These are phyloP conservation scores for Pheosia gnoma DNA, from an alignment of 2,888 invertebrate species.

Conservation along the genomic window DNA sequence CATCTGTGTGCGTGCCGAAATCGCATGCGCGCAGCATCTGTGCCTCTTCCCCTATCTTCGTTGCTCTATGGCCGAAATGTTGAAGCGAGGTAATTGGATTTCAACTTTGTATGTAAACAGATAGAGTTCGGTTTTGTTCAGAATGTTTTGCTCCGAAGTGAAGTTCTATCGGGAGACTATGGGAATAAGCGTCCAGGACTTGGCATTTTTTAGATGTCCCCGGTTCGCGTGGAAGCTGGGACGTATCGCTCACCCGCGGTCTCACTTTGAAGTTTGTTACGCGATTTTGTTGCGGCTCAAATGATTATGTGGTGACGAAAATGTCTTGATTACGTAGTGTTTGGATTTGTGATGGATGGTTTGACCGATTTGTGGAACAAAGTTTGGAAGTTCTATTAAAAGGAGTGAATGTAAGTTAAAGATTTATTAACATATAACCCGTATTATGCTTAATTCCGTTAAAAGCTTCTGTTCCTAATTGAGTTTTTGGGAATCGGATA, in stretches of 20 bases:
- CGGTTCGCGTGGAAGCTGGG: conserved; percentile 64
- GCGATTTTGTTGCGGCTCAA: conserved; percentile 34
- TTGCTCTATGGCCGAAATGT: conserved; percentile 37
- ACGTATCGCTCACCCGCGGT: conserved; percentile 56
- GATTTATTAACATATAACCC: too few relatives aligned
- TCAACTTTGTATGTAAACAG: conserved; percentile 9
- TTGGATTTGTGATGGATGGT: conserved; percentile 49
- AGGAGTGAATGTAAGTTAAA: conserved; percentile 43
- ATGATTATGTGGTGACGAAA: conserved; percentile 42
- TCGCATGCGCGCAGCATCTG: conserved; percentile 83
- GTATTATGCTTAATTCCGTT: too few relatives aligned
- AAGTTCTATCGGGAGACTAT: conserved; percentile 63
- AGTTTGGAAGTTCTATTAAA: conserved; percentile 37
- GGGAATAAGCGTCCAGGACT: conserved; percentile 78
- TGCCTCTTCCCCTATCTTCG: conserved; percentile 70
- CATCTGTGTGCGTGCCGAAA: conserved; percentile 49
- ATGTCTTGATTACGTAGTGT: conserved; percentile 44
- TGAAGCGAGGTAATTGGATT: conserved; percentile 21
- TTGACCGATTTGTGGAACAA: conserved; percentile 45
- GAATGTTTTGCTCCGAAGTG: conserved; percentile 23
- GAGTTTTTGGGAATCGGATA: too few relatives aligned
- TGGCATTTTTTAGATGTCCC: conserved; percentile 77
- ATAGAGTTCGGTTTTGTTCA: conserved; percentile 35
- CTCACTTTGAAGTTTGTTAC: conserved; percentile 53
- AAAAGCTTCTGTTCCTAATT: too few relatives aligned